A percentile compares a stretch with the other conserved stretches of the same genome.
phyloP scores from a whole-genome alignment of 1,140 invertebrate species.

The Drosophila nigromelanica region DNA sequence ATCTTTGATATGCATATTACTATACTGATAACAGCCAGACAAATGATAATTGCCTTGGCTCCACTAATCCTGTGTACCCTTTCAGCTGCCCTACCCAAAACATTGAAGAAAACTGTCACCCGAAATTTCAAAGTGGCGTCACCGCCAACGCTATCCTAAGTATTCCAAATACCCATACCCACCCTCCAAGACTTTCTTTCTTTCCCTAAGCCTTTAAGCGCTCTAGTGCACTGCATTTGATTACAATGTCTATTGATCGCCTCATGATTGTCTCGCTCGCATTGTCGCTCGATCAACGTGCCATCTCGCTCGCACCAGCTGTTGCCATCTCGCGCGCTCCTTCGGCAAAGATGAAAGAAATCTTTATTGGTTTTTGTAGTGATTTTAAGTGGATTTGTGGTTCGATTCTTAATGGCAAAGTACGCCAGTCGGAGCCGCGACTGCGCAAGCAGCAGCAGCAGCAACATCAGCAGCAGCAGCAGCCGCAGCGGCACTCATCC shows the following conservation, averaged over 20 bases:
- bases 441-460: conserved; percentile 7
- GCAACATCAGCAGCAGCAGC: conserved; percentile 18
- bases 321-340: conserved; percentile 39
- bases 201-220: conserved; percentile 37
- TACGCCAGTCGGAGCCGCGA: conserved; percentile 52
- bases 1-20: conserved; percentile 24
- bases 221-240: conserved; percentile 61
- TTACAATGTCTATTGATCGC: conserved; percentile 74
- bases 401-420: conserved; percentile 81
- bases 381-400: conserved; percentile 83
- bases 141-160: conserved; percentile 51
- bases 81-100: conserved; percentile 22
- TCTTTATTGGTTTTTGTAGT: conserved; percentile 81
- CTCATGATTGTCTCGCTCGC: conserved; percentile 50
- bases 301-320: conserved; percentile 2
- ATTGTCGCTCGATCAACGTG: conserved; percentile 32
- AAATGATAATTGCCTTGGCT: conserved; percentile 79
- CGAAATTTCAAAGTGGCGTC: conserved; percentile 75
- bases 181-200: conserved; percentile 36
- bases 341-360: conserved; percentile 75
- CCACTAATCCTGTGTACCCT: conserved; percentile 70
- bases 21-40: conserved; percentile 65
- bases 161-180: conserved; percentile 16
- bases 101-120: conserved; percentile 56
- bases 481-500: conserved; percentile 13